A percentile compares a stretch with the other conserved stretches of the same genome.
Conservation (phyloP, 2,113 vertebrate species). For the Pseudorasbora parva region DNA sequence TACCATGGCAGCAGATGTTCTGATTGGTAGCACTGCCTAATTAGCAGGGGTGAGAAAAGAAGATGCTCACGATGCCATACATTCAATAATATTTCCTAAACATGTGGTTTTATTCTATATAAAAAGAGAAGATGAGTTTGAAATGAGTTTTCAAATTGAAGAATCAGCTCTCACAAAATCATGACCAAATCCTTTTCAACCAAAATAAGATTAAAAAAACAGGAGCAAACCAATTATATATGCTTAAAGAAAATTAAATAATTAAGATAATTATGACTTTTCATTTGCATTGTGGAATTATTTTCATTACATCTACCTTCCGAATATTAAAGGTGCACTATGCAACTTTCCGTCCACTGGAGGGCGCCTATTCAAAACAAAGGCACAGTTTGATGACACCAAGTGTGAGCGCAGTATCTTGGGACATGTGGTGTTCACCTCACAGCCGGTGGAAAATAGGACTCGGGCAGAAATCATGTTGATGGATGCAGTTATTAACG, state of each 20-base stretch:
- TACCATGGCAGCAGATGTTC: slow-evolving; percentile 65
- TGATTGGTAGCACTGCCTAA: slow-evolving; percentile 56
- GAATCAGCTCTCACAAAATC: not conserved
- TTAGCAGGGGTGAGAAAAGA: slow-evolving; percentile 51
- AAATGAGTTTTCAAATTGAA: not conserved
- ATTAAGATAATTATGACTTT: too few species aligned
- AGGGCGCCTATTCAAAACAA: too few species aligned
- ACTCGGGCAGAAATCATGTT: too few species aligned
- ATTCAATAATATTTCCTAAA: slow-evolving; percentile 12
- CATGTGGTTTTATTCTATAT: not conserved
- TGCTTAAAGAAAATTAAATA: not conserved
- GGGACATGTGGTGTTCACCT: too few species aligned
- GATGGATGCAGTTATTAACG: too few species aligned
- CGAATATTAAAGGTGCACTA: too few species aligned
- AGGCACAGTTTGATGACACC: too few species aligned
- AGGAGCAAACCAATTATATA: not conserved
- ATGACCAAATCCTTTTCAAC: not conserved
- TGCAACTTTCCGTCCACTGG: too few species aligned
- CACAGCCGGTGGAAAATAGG: too few species aligned
- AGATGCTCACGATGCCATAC: slow-evolving; percentile 39
- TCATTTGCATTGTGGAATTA: too few species aligned
- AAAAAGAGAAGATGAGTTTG: not conserved
- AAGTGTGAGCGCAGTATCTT: too few species aligned
- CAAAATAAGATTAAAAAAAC: not conserved
- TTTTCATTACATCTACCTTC: too few species aligned